Conservation (phyloP, 1,140 invertebrate genomes). For the Cecropterus lyciades region DNA sequence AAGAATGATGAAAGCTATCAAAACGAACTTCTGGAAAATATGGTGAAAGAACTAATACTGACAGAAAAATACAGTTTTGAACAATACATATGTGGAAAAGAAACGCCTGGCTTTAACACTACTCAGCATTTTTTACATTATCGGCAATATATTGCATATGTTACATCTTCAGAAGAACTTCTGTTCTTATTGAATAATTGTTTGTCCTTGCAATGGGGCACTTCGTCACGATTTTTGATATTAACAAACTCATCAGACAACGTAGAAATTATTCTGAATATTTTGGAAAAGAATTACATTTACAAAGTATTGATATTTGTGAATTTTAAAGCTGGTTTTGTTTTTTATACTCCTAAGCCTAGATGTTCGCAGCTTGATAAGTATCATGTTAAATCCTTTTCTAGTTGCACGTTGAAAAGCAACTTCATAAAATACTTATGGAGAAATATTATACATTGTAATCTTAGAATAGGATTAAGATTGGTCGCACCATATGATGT, state of each 20-base stretch:
- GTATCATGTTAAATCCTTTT: not conserved
- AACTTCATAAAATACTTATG: not conserved
- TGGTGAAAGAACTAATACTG: not conserved
- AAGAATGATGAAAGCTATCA: not conserved
- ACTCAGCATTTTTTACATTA: not conserved
- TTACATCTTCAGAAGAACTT: not conserved
- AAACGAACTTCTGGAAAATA: slow-evolving; percentile 3
- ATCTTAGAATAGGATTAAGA: not conserved
- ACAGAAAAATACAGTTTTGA: not conserved
- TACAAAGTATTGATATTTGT: not conserved
- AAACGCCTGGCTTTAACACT: not conserved
- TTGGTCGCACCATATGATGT: not conserved
- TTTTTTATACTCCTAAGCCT: not conserved
- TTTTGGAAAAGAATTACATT: not conserved
- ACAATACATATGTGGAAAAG: not conserved
- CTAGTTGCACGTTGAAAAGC: not conserved
- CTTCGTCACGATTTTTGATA: slow-evolving; percentile 9
- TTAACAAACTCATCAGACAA: not conserved
- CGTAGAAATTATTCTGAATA: not conserved
- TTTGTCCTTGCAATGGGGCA: not conserved
- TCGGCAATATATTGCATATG: slow-evolving; percentile 8
- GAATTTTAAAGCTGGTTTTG: not conserved
- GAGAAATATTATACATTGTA: not conserved
- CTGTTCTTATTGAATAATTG: not conserved
- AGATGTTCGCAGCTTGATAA: not conserved